Percentiles rank a stretch among this genome's conserved stretches.
These are phyloP conservation scores for Thymelicus acteon DNA, from an alignment of 2,888 invertebrate genomes.

Conservation along the genomic window DNA sequence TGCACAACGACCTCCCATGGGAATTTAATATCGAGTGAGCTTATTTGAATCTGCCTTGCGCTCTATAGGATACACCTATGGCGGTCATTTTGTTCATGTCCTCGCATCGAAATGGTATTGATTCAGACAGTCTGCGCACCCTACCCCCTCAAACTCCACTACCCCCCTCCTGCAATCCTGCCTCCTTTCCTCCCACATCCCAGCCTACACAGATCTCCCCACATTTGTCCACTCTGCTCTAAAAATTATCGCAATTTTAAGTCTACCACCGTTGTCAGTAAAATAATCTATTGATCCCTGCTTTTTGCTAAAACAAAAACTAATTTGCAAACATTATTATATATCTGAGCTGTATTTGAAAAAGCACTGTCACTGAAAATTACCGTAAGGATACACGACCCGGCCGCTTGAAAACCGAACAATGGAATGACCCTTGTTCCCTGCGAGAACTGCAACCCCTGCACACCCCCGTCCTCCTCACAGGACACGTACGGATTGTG, in stretches of 20 bases:
- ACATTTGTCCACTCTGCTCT: neutral
- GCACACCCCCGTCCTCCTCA: neutral
- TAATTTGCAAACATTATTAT: too few relatives aligned
- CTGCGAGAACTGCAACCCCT: neutral
- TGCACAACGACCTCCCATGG: neutral
- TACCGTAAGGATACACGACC: neutral
- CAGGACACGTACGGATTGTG: neutral
- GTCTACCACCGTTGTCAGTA: too few relatives aligned
- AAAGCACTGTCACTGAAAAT: neutral
- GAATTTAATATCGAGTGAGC: constrained; percentile 3
- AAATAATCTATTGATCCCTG: too few relatives aligned
- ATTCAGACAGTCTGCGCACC: neutral
- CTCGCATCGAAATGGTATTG: neutral
- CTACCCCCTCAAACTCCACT: neutral
- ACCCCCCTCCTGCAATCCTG: neutral
- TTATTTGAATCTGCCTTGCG: neutral
- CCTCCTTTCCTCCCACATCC: neutral
- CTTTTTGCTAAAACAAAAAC: too few relatives aligned
- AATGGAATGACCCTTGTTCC: neutral
- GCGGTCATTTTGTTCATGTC: constrained; percentile 1
- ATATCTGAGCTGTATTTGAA: too few relatives aligned
- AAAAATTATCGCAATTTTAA: too few relatives aligned
- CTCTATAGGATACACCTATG: neutral
- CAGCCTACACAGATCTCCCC: neutral
- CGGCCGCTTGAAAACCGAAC: neutral